These are phyloP conservation scores for Eonycteris spelaea DNA, from an alignment of 2,113 vertebrate species.

Conservation along the genomic window DNA sequence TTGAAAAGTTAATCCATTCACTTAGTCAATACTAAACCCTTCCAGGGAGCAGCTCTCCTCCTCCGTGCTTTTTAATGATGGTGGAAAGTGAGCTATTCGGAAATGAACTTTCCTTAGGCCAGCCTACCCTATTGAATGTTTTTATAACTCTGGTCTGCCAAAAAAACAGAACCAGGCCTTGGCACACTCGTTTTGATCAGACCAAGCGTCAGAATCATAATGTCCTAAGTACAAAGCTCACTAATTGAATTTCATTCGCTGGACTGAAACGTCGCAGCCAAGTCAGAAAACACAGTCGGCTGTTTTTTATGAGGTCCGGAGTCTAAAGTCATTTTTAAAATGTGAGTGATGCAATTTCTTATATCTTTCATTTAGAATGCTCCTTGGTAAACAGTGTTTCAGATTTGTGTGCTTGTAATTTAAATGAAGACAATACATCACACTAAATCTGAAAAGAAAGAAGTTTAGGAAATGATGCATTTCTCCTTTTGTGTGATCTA, in stretches of 20 bases:
- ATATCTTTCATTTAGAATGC: constrained; percentile 85
- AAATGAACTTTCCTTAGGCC: not conserved
- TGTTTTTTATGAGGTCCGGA: constrained; percentile 80
- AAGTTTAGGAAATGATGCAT: constrained; percentile 85
- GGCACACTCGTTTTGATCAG: constrained; percentile 28
- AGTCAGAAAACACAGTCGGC: constrained; percentile 67
- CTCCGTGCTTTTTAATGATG: not conserved
- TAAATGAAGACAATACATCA: constrained; percentile 88
- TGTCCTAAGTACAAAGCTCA: constrained; percentile 73
- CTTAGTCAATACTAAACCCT: not conserved
- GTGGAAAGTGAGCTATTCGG: not conserved
- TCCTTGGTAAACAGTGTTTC: constrained; percentile 86
- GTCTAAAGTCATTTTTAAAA: constrained; percentile 86
- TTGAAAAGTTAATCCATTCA: not conserved
- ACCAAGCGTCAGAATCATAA: constrained; percentile 47
- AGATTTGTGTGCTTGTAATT: constrained; percentile 89
- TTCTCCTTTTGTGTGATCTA: constrained; percentile 72
- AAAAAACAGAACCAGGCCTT: constrained; percentile 50
- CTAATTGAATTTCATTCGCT: constrained; percentile 76
- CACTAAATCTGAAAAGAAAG: constrained; percentile 80
- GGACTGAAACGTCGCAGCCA: constrained; percentile 72
- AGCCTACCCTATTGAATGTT: not conserved
- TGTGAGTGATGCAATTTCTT: constrained; percentile 85
- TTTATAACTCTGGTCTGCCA: not conserved
- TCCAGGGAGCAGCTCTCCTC: not conserved